Evolutionary conservation across 1,140 invertebrate genomes (phyloP).

Genomic region (Amphibalanus amphitrite): DNA sequence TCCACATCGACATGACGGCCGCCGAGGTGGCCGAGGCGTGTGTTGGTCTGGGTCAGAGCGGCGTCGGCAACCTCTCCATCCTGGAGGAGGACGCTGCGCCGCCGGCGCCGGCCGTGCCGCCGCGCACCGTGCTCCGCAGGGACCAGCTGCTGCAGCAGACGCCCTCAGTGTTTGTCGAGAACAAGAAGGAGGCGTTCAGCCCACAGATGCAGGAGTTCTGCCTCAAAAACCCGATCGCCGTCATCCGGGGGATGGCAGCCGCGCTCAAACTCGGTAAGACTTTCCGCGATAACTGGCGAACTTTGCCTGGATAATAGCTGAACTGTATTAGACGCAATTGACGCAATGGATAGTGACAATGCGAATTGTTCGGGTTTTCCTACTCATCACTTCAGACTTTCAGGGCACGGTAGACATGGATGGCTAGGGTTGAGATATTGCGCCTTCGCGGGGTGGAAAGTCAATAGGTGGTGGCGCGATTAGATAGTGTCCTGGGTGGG

Average conservation of each 20-base stretch:
- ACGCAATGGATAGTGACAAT: too few species aligned
- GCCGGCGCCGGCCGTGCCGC: conserved; percentile 23
- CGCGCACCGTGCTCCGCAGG: conserved; percentile 42
- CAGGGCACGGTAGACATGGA: too few species aligned
- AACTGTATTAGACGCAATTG: too few species aligned
- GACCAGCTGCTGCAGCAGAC: conserved; percentile 81
- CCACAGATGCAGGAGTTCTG: conserved; percentile 95
- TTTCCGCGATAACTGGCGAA: too few species aligned
- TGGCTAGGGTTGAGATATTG: too few species aligned
- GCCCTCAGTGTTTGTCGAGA: conserved; percentile 80
- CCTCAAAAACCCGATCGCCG: conserved; percentile 88
- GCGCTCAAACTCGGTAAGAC: conserved; percentile 73
- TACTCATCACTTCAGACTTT: too few species aligned
- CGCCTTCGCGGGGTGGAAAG: too few species aligned
- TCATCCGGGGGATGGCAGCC: conserved; percentile 79
- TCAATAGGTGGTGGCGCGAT: too few species aligned
- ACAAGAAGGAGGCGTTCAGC: conserved; percentile 92
- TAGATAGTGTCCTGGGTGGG: too few species aligned
- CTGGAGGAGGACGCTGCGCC: conserved; percentile 20
- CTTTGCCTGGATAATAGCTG: too few species aligned
- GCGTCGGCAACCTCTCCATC: conserved; percentile 18
- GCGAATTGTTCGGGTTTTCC: too few species aligned
- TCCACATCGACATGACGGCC: conserved; percentile 26
- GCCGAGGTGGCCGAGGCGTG: conserved; percentile 26
- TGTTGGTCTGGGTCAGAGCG: conserved; percentile 26